Percentiles rank a stretch among this genome's conserved stretches.
Evolutionary conservation across 2,888 invertebrate species (phyloP).

Genomic region (Zonitis immaculata): DNA sequence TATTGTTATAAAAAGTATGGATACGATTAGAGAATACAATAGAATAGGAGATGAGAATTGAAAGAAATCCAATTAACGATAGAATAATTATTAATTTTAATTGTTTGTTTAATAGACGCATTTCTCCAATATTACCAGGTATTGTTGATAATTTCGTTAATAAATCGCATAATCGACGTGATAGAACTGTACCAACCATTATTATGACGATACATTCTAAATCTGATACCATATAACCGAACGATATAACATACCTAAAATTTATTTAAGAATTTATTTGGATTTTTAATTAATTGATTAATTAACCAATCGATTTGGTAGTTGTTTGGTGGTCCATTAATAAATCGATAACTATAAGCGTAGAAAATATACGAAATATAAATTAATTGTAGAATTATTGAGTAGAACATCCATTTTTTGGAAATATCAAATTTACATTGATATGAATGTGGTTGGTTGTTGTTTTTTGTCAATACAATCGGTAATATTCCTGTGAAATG

Average conservation of each 20-base stretch:
- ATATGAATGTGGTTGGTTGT: not conserved
- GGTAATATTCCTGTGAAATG: not conserved
- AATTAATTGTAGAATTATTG: not conserved
- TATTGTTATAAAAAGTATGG: no score
- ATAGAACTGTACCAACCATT: not conserved
- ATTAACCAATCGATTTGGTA: not conserved
- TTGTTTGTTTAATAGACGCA: not conserved
- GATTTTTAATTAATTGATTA: not conserved
- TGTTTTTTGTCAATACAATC: not conserved
- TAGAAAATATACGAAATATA: not conserved
- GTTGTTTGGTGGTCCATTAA: not conserved
- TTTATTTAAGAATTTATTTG: not conserved
- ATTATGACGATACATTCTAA: not conserved
- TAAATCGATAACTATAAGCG: not conserved
- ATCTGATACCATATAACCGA: conserved; percentile 6
- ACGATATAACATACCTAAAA: conserved; percentile 6
- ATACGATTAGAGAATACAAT: not conserved
- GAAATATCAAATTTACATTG: not conserved
- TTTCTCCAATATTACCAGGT: not conserved
- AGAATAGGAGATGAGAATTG: not conserved
- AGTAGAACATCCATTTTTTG: not conserved
- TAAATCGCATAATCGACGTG: not conserved
- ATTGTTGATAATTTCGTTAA: not conserved
- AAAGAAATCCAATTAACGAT: not conserved
- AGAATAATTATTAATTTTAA: not conserved